Conservation (phyloP, 2,797 vertebrate genomes). For the Geotrypetes seraphini region DNA sequence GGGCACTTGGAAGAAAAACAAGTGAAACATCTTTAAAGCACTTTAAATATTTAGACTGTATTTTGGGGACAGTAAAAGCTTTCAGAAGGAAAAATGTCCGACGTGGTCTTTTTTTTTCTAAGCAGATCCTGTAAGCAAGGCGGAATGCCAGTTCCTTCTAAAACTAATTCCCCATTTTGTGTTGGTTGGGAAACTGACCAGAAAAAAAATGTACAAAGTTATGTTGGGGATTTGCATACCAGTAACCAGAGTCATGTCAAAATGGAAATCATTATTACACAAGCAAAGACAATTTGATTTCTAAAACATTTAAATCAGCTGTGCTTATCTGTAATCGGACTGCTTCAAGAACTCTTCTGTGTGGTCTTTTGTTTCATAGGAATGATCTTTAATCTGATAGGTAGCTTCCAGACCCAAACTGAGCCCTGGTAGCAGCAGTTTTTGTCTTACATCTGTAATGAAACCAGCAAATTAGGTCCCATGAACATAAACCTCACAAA, state of each 20-base stretch:
- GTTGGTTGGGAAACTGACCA: neutral
- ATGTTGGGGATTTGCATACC: constrained; percentile 5
- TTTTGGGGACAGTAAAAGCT: too few species aligned
- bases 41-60: too few species aligned
- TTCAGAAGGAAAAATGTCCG: too few species aligned
- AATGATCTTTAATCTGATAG: constrained; percentile 42
- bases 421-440: constrained; percentile 49
- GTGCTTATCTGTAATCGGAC: constrained; percentile 33
- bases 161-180: neutral
- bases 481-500: constrained; percentile 59
- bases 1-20: too few species aligned
- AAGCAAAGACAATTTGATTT: constrained; percentile 33
- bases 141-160: too few species aligned
- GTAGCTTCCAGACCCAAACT: constrained; percentile 44
- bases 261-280: constrained; percentile 23
- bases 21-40: too few species aligned
- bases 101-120: too few species aligned
- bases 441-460: constrained; percentile 61
- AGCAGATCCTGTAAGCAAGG: too few species aligned
- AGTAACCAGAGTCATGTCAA: constrained; percentile 16
- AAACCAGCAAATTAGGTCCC: constrained; percentile 60
- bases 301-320: constrained; percentile 31
- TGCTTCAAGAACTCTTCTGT: constrained; percentile 33
- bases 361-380: constrained; percentile 43
- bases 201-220: neutral